A percentile compares a stretch with the other conserved stretches of the same genome.
Evolutionary conservation across 2,113 vertebrate species (phyloP).

Genomic region (Tetrax tetrax): DNA sequence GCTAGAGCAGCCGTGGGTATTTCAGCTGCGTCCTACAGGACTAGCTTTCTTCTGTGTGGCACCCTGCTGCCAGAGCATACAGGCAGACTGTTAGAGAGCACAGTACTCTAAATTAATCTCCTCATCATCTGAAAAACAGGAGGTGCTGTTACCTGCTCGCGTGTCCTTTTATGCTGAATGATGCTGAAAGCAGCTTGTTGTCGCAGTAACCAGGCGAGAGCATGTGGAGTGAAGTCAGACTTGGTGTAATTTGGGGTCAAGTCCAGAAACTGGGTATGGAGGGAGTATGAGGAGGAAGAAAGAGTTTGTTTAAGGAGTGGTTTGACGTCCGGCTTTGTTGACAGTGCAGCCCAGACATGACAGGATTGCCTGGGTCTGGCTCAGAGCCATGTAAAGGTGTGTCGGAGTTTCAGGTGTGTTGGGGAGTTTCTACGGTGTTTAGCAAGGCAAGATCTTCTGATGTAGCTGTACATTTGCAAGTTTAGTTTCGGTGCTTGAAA

Average conservation of each 20-base stretch:
- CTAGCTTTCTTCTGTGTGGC: background rate
- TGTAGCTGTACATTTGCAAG: background rate
- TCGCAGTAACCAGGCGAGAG: background rate
- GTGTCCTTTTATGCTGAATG: background rate
- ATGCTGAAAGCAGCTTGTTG: background rate
- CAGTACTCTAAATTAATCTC: background rate
- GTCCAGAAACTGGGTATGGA: background rate
- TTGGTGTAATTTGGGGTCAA: background rate
- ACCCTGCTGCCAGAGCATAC: background rate
- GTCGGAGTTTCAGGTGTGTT: background rate
- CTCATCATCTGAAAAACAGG: background rate
- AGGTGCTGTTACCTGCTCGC: fast-evolving
- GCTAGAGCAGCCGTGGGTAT: background rate
- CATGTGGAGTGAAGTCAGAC: background rate
- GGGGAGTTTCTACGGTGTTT: background rate
- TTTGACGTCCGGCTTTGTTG: background rate
- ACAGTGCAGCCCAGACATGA: background rate
- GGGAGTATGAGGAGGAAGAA: background rate
- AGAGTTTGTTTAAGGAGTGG: background rate
- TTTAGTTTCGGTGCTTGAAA: conserved; percentile 20
- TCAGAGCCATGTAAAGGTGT: background rate
- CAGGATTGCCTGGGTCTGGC: background rate
- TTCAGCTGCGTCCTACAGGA: background rate
- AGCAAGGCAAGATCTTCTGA: conserved; percentile 18
- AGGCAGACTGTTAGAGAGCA: background rate